Conservation (phyloP, 53 echinoderm and acorn worm genomes). For the Glandiceps talaboti region DNA sequence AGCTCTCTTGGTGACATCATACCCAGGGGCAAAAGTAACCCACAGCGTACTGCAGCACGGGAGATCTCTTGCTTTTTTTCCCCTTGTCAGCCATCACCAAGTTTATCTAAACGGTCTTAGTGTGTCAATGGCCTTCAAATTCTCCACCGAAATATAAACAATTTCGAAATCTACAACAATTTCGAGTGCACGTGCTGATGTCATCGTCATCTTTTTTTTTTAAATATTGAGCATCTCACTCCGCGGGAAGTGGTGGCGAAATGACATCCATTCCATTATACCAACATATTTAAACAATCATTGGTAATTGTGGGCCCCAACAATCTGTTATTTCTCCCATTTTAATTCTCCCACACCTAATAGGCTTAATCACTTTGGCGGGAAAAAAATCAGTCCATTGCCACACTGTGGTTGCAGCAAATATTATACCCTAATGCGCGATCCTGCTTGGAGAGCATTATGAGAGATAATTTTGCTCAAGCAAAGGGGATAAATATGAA, state of each 20-base stretch:
- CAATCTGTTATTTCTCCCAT: not conserved
- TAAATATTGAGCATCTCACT: not conserved
- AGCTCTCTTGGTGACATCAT: too few relatives aligned
- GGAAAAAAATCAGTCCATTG: not conserved
- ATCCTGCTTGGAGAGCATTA: not conserved
- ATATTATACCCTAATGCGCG: not conserved
- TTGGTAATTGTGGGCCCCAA: not conserved
- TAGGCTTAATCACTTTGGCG: not conserved
- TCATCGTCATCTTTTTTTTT: not conserved
- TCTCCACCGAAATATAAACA: too few relatives aligned
- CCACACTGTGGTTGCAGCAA: too few relatives aligned
- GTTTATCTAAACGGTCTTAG: too few relatives aligned
- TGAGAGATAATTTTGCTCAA: not conserved
- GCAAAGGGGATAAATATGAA: not conserved
- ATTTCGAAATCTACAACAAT: too few relatives aligned
- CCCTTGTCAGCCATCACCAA: too few relatives aligned
- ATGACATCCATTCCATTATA: too few relatives aligned
- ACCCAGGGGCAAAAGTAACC: too few relatives aligned
- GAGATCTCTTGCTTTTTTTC: too few relatives aligned
- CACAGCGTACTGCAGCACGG: too few relatives aligned
- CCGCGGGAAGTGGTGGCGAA: not conserved
- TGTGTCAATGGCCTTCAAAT: too few relatives aligned
- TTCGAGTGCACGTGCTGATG: not conserved
- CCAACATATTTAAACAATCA: not conserved
- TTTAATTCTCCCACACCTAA: not conserved